Evolutionary conservation across 2,797 vertebrate genomes (phyloP), one percentile per base, ranked within the genome.

Genomic region (Amphiprion clarkii): DNA sequence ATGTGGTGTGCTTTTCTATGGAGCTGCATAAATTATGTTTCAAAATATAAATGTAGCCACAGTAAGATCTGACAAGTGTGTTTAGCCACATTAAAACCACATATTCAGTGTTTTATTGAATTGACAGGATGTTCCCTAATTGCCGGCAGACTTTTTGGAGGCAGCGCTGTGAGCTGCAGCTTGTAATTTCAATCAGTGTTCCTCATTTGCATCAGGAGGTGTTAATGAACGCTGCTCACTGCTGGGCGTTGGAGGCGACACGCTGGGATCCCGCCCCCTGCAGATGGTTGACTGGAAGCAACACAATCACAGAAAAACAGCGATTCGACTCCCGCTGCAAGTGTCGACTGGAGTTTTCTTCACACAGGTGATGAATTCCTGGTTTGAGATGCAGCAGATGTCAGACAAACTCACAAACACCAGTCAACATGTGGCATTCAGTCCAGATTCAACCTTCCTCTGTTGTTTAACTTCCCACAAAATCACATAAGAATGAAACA

Each of bases 161-260:
- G 12, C 12, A n/a, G 52, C 10, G 66, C 65, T 66, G 61, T 52
- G 21, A 75, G 55, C 72, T 64, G 39, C 63, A 54, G 57, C 53
- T 31, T 5, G 46, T 51, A 2, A 53, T 44, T 71, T 48, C 52
- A 62, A 68, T 53, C 71, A 66, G 31, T 40, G n/a, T 63, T 53
- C 39, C 52, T 68, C 54, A n/a, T 55, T 76, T 40, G 59, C 49
- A 49, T 67, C 56, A 25, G n/a, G 51, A 49, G 31, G 49, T 23
- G 75, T 67, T 71, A 61, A 71, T 67, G 62, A 19, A 46, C 44
- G 49, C 27, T 1, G 29, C 57, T 44, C 42, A 2, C 40, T 3
- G 55, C 40, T 13, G 40, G 40, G 40, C 14, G 40, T 14, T 1
- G 12, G 14, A 5, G 40, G 40, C 13, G 12, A 13, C 40, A 13